These are phyloP conservation scores for Toxotes jaculatrix DNA, from an alignment of 2,113 vertebrate genomes.

Conservation along the genomic window DNA sequence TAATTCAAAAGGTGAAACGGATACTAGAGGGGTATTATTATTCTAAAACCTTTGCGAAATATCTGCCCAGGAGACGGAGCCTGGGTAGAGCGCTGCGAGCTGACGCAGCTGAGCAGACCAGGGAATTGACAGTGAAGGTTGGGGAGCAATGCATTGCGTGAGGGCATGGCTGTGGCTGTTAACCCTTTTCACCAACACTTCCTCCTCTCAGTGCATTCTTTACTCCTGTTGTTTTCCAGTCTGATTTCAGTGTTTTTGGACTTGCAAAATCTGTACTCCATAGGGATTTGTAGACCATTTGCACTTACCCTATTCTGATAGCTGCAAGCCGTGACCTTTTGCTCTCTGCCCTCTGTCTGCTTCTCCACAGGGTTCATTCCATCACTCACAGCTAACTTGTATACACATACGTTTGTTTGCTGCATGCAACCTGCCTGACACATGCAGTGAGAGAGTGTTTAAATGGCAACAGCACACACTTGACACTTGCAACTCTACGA, in stretches of 20 bases:
- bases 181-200: constrained; percentile 55
- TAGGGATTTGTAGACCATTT: constrained; percentile 34
- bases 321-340: constrained; percentile 50
- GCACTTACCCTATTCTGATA: constrained; percentile 41
- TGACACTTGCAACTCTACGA: constrained; percentile 50
- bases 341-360: constrained; percentile 36
- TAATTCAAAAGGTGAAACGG: constrained; percentile 74
- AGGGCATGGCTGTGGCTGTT: constrained; percentile 50
- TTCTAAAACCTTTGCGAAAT: constrained; percentile 68
- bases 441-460: constrained; percentile 48
- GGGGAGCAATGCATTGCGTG: constrained; percentile 30
- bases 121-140: constrained; percentile 36
- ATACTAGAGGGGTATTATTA: constrained; percentile 65
- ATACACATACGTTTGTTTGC: constrained; percentile 13
- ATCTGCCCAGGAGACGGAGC: constrained; percentile 53
- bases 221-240: constrained; percentile 29
- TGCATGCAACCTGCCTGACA: constrained; percentile 17
- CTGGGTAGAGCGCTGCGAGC: constrained; percentile 28
- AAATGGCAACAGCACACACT: constrained; percentile 50
- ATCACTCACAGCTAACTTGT: constrained; percentile 38
- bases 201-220: constrained; percentile 47
- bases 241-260: constrained; percentile 31
- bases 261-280: constrained; percentile 31
- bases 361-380: constrained; percentile 44
- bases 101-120: constrained; percentile 58